Conservation (phyloP, 2,113 vertebrate species). For the Centropristis striata region DNA sequence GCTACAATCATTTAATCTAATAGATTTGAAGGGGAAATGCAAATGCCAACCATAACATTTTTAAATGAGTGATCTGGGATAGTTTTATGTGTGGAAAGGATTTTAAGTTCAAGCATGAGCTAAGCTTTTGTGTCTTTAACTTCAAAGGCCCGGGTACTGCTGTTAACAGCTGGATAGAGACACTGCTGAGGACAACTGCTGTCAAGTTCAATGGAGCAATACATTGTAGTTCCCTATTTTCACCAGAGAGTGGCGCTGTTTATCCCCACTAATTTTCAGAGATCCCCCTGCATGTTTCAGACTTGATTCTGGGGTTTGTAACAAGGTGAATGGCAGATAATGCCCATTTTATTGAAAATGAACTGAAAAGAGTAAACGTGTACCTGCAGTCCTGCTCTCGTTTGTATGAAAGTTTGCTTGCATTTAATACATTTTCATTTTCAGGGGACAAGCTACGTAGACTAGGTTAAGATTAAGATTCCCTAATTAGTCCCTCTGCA, state of each 20-base stretch:
- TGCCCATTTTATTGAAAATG: neutral
- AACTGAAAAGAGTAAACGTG: neutral
- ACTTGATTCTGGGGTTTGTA: neutral
- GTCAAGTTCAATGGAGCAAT: conserved; percentile 72
- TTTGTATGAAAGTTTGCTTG: neutral
- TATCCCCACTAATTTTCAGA: neutral
- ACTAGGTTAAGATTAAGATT: no score
- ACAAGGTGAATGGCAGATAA: neutral
- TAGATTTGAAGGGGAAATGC: neutral
- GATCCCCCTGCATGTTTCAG: neutral
- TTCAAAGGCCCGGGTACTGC: conserved; percentile 63
- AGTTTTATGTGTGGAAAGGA: conserved; percentile 27
- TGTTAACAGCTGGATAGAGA: conserved; percentile 69
- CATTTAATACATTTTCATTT: neutral
- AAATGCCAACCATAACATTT: neutral
- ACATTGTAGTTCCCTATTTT: conserved; percentile 28
- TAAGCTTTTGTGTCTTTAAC: conserved; percentile 56
- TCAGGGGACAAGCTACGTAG: neutral
- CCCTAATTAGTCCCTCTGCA: no score
- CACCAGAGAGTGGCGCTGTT: conserved; percentile 63
- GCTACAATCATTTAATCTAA: neutral
- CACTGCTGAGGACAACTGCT: conserved; percentile 43
- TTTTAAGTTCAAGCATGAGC: conserved; percentile 53
- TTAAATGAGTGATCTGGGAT: conserved; percentile 13
- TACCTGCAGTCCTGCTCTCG: neutral